Evolutionary conservation across 2,113 vertebrate species (phyloP), one percentile per base, ranked within the genome.

Genomic region (Crotalus helleri): DNA sequence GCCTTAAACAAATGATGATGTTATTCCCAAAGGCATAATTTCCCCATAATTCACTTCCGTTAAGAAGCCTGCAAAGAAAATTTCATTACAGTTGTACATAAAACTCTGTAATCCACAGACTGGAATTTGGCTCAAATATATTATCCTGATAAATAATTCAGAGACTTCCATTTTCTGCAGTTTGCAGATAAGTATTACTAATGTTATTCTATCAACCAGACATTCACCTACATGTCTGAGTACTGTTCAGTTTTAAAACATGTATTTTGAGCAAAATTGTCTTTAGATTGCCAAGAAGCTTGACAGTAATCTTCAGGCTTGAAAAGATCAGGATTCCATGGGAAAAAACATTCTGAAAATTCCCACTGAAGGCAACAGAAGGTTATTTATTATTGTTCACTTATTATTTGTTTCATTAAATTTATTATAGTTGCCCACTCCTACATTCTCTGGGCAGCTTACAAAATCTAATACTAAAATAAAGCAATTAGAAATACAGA

Each of bases 1-100:
- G 95, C 89, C 95, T 96, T 95, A 90, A 95, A 95, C 90, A 97
- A 97, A 97, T 58, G 23, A 4, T 91, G 93, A 26, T 59, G 12
- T 93, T 94, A 95, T 94, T 96, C 85, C 89, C 54, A 91, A 59
- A 95, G 96, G 93, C 91, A 54, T 21, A 39, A 49, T 92, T 96
- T 92, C 91, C 93, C 90, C 93, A 93, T 94, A 88, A 96, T 93
- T 96, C 93, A 95, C 90, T 91, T 95, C 94, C 92, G 89, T 19
- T 69, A 94, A 95, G 85, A 91, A 95, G 91, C 88, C 44, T 69
- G 92, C 92, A 95, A 95, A 90, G 51, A 93, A 0, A 10, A 92
- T 89, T 54, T 21, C 74, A 57, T 95, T 91, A 39, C 1, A 87
- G 86, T 49, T 95, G 58, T 94, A 91, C 85, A 92, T 0, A 5